Evolutionary conservation across 2,113 vertebrate species (phyloP).

Genomic region (Thunnus thynnus): DNA sequence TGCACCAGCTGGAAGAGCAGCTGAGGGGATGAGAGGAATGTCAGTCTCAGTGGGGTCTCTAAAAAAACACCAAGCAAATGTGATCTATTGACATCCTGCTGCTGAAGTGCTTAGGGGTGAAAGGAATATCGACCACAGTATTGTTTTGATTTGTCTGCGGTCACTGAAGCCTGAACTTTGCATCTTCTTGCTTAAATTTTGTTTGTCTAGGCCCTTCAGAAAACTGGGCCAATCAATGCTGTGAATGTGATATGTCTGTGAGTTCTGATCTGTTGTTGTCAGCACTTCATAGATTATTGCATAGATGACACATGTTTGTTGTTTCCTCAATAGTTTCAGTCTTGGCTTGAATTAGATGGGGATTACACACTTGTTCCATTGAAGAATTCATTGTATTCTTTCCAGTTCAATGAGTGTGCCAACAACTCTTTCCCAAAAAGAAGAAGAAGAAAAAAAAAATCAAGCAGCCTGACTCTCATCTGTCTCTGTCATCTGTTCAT

Average conservation of each 20-base stretch:
- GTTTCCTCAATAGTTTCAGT: slow-evolving; percentile 1
- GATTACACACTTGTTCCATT: slow-evolving; percentile 25
- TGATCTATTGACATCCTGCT: not conserved
- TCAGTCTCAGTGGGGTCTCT: not conserved
- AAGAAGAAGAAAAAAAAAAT: not conserved
- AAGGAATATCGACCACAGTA: not conserved
- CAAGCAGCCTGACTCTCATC: slow-evolving; percentile 4
- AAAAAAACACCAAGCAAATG: not conserved
- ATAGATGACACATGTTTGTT: not conserved
- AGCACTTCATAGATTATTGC: not conserved
- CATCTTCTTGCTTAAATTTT: not conserved
- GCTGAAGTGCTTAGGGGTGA: not conserved
- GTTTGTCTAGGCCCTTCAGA: not conserved
- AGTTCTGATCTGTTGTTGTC: slow-evolving; percentile 5
- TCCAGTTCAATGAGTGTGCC: slow-evolving; percentile 9
- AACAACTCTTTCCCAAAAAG: slow-evolving; percentile 10
- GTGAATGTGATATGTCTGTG: not conserved
- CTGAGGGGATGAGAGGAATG: slow-evolving; percentile 46
- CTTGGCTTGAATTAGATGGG: slow-evolving; percentile 3
- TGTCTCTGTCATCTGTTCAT: not conserved
- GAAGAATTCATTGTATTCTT: slow-evolving; percentile 15
- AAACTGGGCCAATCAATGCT: not conserved
- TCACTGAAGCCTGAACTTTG: slow-evolving; percentile 3
- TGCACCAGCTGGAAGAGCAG: slow-evolving; percentile 56
- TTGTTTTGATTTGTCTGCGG: not conserved